Evolutionary conservation across 2,797 vertebrate genomes (phyloP), one percentile per base, ranked within the genome.

Genomic region (Miichthys miiuy): DNA sequence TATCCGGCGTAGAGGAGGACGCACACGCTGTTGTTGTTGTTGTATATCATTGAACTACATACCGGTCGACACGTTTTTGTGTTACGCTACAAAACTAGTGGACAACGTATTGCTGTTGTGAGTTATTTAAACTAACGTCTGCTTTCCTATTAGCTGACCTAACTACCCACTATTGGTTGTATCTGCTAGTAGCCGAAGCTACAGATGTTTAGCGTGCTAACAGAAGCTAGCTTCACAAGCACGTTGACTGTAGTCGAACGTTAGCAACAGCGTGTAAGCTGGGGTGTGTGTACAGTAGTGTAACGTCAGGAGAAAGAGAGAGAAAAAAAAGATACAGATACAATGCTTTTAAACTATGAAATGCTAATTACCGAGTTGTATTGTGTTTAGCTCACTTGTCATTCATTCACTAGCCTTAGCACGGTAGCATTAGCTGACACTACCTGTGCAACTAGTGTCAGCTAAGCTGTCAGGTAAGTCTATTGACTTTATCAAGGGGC

Each of bases 1-100:
- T 30, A 84, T 93, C 89, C 90, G 90, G 86, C 60, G 83, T 85
- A 83, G 85, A 83, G 84, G 72, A 90, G 77, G 83, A 87, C 5
- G 50, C 2, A 14, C 21, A 50, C 16, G 2, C 21, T 0, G 62
- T 3, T 5, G 54, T 25, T 34, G 34, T 9, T 38, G 62, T 5
- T 5, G 54, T 30, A 6, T 30, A 16, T 64, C 10, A 5, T 46
- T 34, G 3, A 10, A 25, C n/a, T 18, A 16, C n/a, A 51, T 4
- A n/a, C 46, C 16, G 38, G 68, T 73, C 58, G 9, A 56, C 58
- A 74, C 44, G 44, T 60, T 73, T 65, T 51, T 54, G 7, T 21
- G 25, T 47, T 64, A 0, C 68, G 16, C 69, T 6, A 58, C 4
- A n/a, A 13, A 11, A 12, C 5, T 25, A 10, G 54, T 52, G 2